These are phyloP conservation scores for Onychostoma macrolepis DNA, from an alignment of 2,113 vertebrate genomes.

Conservation along the genomic window DNA sequence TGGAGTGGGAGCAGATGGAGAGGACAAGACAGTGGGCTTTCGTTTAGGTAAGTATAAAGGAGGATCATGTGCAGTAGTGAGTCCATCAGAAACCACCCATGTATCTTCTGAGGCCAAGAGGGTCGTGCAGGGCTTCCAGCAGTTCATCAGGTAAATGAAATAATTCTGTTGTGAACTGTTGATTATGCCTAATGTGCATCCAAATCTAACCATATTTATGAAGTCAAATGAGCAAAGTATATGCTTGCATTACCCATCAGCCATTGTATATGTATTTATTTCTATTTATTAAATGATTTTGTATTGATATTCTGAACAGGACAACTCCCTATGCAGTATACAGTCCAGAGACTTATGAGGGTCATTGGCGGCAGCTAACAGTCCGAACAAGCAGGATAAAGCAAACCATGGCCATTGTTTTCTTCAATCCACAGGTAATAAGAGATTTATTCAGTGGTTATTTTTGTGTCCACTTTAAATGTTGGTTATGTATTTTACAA, in stretches of 20 bases:
- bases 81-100: slow-evolving; percentile 88
- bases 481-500: neutral
- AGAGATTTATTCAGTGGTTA: neutral
- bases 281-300: neutral
- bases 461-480: neutral
- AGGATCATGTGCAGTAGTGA: slow-evolving; percentile 91
- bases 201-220: neutral
- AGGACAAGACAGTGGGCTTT: slow-evolving; percentile 94
- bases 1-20: slow-evolving; percentile 85
- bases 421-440: slow-evolving; percentile 93
- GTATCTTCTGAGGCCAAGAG: slow-evolving; percentile 85
- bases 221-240: neutral
- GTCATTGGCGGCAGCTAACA: slow-evolving; percentile 96
- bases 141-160: slow-evolving; percentile 86
- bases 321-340: slow-evolving; percentile 87
- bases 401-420: slow-evolving; percentile 89
- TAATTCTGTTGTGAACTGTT: neutral
- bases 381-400: slow-evolving; percentile 85
- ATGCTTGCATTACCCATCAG: neutral
- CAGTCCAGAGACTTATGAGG: slow-evolving; percentile 91
- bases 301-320: slow-evolving; percentile 68
- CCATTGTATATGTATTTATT: neutral
- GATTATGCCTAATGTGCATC: neutral
- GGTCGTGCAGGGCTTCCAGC: slow-evolving; percentile 88
- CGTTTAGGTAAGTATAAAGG: slow-evolving; percentile 96